phyloP scores from a whole-genome alignment of 1,140 invertebrate species.

The Lordiphosa mommai region DNA sequence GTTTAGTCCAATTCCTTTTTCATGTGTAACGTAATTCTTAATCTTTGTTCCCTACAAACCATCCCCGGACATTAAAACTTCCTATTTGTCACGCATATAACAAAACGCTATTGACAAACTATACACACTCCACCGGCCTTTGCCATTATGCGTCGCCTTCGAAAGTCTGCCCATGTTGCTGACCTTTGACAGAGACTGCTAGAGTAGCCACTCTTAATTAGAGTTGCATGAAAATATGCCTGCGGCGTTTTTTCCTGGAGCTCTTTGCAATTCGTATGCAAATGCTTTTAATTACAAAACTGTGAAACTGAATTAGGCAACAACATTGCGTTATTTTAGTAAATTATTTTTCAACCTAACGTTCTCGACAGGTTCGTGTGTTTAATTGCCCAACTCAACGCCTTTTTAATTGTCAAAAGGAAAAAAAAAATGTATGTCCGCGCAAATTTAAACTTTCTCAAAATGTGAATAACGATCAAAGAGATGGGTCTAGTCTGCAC shows the following conservation, averaged over 20 bases:
- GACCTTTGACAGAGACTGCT: slow-evolving; percentile 49
- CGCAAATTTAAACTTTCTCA: not conserved
- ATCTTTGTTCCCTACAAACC: not conserved
- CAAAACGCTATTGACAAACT: slow-evolving; percentile 60
- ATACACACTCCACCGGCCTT: slow-evolving; percentile 5
- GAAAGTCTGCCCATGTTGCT: slow-evolving; percentile 37
- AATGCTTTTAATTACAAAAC: slow-evolving; percentile 77
- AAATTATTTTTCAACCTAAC: slow-evolving; percentile 41
- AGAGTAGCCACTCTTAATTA: slow-evolving; percentile 50
- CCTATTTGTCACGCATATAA: slow-evolving; percentile 39
- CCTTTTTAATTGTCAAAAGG: slow-evolving; percentile 63
- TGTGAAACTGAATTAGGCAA: slow-evolving; percentile 74
- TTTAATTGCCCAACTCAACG: slow-evolving; percentile 72
- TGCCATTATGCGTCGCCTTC: slow-evolving; percentile 13
- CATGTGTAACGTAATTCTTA: not conserved
- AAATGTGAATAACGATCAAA: too few relatives aligned
- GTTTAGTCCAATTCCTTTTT: not conserved
- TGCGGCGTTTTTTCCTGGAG: slow-evolving; percentile 19
- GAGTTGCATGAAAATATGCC: slow-evolving; percentile 65
- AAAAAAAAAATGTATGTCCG: slow-evolving; percentile 16
- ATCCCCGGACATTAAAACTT: slow-evolving; percentile 40
- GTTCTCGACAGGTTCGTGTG: slow-evolving; percentile 46
- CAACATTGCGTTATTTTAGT: slow-evolving; percentile 73
- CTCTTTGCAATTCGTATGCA: slow-evolving; percentile 66
- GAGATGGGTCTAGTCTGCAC: too few relatives aligned